Conservation (phyloP, 2,797 vertebrate genomes). For the Natrix natrix region DNA sequence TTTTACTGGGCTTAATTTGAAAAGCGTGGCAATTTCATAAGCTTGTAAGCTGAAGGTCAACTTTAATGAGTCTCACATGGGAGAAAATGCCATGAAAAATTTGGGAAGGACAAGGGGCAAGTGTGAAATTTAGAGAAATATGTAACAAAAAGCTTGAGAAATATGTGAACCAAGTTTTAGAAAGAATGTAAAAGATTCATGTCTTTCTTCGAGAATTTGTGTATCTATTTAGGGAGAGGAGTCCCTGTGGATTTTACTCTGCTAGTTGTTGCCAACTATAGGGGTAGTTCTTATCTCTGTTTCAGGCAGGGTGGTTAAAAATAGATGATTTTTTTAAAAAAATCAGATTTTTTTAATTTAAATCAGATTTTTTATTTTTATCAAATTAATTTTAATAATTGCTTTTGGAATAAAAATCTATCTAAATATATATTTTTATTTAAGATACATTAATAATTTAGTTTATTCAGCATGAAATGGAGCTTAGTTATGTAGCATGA, state of each 20-base stretch:
- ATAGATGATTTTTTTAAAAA: too few relatives aligned
- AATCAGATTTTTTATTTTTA: too few relatives aligned
- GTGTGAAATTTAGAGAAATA: background rate
- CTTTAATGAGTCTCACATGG: background rate
- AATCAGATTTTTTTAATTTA: too few relatives aligned
- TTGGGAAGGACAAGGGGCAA: background rate
- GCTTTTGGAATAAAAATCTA: too few relatives aligned
- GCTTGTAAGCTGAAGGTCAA: background rate
- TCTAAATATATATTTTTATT: too few relatives aligned
- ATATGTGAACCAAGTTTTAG: rapidly evolving
- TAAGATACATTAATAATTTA: too few relatives aligned
- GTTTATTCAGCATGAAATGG: too few relatives aligned
- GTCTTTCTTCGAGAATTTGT: background rate
- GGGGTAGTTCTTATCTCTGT: background rate
- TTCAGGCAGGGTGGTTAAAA: background rate
- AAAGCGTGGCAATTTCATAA: background rate
- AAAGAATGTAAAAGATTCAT: background rate
- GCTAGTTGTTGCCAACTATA: background rate
- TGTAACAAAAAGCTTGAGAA: background rate
- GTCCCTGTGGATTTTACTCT: background rate
- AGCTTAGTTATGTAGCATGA: too few relatives aligned
- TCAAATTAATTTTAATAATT: too few relatives aligned
- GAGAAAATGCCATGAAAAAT: rapidly evolving
- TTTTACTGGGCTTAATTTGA: background rate
- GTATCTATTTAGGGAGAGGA: background rate